Percentiles rank a stretch among this genome's conserved stretches.
These are phyloP conservation scores for Silurus meridionalis DNA, from an alignment of 2,113 vertebrate species.

Conservation along the genomic window DNA sequence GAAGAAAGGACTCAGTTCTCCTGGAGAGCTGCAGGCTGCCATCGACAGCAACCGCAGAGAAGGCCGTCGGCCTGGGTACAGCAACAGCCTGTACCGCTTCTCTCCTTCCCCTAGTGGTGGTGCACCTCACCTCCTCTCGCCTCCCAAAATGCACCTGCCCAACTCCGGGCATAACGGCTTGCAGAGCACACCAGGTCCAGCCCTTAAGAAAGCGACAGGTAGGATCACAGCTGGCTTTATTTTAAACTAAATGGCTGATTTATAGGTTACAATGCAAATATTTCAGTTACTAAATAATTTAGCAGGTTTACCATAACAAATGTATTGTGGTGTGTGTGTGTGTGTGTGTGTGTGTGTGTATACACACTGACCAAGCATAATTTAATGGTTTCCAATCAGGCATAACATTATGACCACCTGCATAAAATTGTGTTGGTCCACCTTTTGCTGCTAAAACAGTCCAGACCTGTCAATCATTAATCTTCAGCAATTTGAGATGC, in stretches of 20 bases:
- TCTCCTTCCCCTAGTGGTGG: conserved; percentile 69
- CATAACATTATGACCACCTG: too few species aligned
- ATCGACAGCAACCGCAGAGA: conserved; percentile 95
- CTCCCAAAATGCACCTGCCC: conserved; percentile 82
- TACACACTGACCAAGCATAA: too few species aligned
- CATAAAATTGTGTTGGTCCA: too few species aligned
- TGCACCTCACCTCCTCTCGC: conserved; percentile 64
- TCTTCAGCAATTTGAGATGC: too few species aligned
- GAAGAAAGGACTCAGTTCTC: conserved; percentile 94
- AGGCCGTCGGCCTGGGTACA: conserved; percentile 92
- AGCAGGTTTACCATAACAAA: neutral
- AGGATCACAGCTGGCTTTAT: neutral
- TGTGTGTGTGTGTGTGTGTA: too few species aligned
- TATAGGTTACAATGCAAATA: neutral
- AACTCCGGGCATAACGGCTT: conserved; percentile 69
- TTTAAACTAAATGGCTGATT: neutral
- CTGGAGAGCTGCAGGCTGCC: conserved; percentile 90
- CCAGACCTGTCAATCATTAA: too few species aligned
- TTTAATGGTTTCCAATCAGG: too few species aligned
- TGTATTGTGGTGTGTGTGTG: too few species aligned
- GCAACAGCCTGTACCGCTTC: conserved; percentile 86
- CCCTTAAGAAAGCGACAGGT: conserved; percentile 82
- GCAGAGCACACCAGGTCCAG: conserved; percentile 72
- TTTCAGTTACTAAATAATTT: neutral
- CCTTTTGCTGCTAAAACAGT: too few species aligned